These are phyloP conservation scores for Heliconius aoede DNA, from an alignment of 2,888 invertebrate genomes.

Conservation along the genomic window DNA sequence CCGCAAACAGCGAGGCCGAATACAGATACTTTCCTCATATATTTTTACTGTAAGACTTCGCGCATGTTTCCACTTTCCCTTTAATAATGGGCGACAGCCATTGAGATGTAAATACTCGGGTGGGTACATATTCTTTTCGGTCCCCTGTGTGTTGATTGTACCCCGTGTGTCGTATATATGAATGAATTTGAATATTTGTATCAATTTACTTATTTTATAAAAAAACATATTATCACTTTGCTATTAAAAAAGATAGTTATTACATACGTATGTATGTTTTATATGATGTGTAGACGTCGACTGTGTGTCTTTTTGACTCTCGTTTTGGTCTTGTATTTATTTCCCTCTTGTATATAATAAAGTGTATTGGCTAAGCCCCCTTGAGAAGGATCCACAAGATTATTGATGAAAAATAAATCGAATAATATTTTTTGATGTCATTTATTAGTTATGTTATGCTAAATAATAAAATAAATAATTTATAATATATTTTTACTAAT, in stretches of 20 bases:
- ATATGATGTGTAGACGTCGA: too few relatives aligned
- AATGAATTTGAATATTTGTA: neutral
- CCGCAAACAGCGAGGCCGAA: conserved; percentile 25
- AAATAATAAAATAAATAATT: neutral
- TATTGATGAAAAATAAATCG: neutral
- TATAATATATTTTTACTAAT: neutral
- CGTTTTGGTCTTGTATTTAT: too few relatives aligned
- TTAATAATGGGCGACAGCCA: conserved; percentile 26
- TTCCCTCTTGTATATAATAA: too few relatives aligned
- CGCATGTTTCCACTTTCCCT: conserved; percentile 30
- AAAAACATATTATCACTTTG: too few relatives aligned
- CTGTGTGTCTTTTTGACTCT: too few relatives aligned
- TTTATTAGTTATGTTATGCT: neutral
- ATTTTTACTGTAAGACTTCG: conserved; percentile 30
- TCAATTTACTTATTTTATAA: neutral
- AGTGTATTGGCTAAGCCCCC: neutral
- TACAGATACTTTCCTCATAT: conserved; percentile 31
- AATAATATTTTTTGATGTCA: neutral
- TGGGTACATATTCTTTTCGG: neutral
- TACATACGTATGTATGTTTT: too few relatives aligned
- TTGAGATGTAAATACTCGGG: conserved; percentile 6
- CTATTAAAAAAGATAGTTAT: too few relatives aligned
- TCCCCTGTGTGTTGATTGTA: neutral
- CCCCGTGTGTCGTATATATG: too few relatives aligned
- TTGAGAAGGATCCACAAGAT: neutral